Percentiles rank a stretch among this genome's conserved stretches.
phyloP scores from a whole-genome alignment of 2,113 vertebrate species.

The Sarotherodon lohbergeri region DNA sequence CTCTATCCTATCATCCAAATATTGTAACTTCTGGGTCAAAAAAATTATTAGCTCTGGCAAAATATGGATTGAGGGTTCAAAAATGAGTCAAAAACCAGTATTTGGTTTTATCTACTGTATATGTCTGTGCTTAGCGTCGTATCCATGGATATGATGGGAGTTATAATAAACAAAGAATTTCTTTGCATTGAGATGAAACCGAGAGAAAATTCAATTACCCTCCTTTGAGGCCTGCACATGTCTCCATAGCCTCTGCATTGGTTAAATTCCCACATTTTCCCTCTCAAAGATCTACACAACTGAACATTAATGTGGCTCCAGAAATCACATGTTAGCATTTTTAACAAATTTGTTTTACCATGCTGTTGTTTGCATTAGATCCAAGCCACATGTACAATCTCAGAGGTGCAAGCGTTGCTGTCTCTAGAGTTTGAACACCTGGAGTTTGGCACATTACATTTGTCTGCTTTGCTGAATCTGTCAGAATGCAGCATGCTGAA shows the following conservation, averaged over 20 bases:
- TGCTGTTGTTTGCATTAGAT: neutral
- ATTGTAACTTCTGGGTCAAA: neutral
- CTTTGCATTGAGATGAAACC: neutral
- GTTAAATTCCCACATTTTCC: neutral
- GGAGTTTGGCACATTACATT: neutral
- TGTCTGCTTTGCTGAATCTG: neutral
- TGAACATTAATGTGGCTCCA: neutral
- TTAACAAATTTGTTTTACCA: neutral
- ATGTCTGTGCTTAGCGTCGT: neutral
- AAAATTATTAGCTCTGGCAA: neutral
- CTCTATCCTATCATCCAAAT: neutral
- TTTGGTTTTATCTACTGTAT: neutral
- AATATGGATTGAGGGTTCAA: neutral
- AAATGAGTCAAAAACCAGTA: no score
- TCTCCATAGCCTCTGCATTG: neutral
- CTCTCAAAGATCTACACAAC: neutral
- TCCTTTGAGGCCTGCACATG: neutral
- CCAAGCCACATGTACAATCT: accelerated
- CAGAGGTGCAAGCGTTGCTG: neutral
- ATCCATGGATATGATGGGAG: neutral
- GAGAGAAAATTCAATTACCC: neutral
- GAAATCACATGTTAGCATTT: neutral
- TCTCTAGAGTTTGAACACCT: neutral
- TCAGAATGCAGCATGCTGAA: neutral
- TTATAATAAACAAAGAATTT: neutral